Base-by-base conservation (phyloP, 2,888 invertebrate genomes). In the Brassicogethes aeneus region DNA sequence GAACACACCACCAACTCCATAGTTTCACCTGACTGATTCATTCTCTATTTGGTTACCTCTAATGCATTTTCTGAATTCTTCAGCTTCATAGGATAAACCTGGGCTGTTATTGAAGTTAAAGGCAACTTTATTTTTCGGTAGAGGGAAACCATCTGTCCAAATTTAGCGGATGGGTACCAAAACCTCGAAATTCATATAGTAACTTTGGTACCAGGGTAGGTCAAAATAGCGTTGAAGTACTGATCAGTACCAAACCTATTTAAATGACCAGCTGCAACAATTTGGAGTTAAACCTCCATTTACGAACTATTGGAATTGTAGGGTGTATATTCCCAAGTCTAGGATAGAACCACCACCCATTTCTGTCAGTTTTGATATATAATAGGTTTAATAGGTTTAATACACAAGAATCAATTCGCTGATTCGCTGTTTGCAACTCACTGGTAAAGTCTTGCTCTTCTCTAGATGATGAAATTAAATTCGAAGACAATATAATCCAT, bases 41-140 rank as follows among this genome's bases (percentile, higher is more conserved):
- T 45, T 46, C 39, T 51, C 51, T 17, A 45, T 39, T 34, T 44
- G 32, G 17, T 39, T 80, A 65, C 74, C 66, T 43, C 71, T 68
- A 29, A 90, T 74, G 55, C 87, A 86, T 44, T 77, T 70, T 54
- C 83, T 76, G 39, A 79, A 85, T 65, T 87, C 85, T 49, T 77
- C 75, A 23, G 88, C 88, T 68, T 90, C 81, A 60, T 84, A 89
- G 47, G 77, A 71, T 36, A 90, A 70, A 1, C 85, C 86, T 8
- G 77, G 77, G 45, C 85, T 84, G 56, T 86, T 86, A 42, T 64
- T 61, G 58, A 44, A 48, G 23, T 41, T 44, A 44, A 77, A 76
- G 42, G 71, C 69, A 45, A 36, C 42, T 2, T 34, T 17, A 29
- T 30, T 39, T 15, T 34, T 32, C 3, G 39, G 35, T 12, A 44